Conservation (phyloP, 2,113 vertebrate species). For the Anthoscopus minutus region DNA sequence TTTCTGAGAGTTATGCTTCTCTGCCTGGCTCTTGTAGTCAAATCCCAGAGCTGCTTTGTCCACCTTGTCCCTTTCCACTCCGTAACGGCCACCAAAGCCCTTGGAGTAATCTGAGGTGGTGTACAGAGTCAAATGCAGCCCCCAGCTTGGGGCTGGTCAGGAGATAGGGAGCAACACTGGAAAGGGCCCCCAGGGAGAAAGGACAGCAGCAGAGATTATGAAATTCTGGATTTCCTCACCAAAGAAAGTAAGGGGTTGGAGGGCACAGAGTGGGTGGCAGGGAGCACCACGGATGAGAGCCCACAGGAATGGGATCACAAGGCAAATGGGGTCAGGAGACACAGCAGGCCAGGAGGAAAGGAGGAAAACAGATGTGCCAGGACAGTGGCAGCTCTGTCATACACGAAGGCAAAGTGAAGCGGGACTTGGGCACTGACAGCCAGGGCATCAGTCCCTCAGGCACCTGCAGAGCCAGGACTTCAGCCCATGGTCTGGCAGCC, state of each 20-base stretch:
- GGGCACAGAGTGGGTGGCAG: background rate
- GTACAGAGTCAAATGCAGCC: background rate
- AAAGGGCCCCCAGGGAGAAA: background rate
- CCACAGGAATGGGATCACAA: background rate
- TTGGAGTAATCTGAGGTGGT: slow-evolving; percentile 77
- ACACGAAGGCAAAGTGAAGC: background rate
- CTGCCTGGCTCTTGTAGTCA: slow-evolving; percentile 83
- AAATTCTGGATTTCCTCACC: background rate
- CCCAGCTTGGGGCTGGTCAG: background rate
- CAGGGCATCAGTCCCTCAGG: no score
- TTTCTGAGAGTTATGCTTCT: slow-evolving; percentile 88
- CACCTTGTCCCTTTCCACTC: slow-evolving; percentile 82
- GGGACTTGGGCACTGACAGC: background rate
- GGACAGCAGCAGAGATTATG: background rate
- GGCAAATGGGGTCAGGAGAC: background rate
- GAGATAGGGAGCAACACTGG: background rate
- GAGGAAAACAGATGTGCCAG: fast-evolving
- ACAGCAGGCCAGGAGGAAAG: background rate
- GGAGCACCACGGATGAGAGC: background rate
- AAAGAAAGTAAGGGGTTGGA: background rate
- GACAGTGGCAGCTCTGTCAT: background rate
- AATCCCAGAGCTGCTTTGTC: slow-evolving; percentile 86
- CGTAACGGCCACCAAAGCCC: slow-evolving; percentile 88
- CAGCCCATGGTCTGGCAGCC: background rate
- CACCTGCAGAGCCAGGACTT: background rate